Evolutionary conservation across 2,888 invertebrate species (phyloP).

Genomic region (Erpobdella octoculata): DNA sequence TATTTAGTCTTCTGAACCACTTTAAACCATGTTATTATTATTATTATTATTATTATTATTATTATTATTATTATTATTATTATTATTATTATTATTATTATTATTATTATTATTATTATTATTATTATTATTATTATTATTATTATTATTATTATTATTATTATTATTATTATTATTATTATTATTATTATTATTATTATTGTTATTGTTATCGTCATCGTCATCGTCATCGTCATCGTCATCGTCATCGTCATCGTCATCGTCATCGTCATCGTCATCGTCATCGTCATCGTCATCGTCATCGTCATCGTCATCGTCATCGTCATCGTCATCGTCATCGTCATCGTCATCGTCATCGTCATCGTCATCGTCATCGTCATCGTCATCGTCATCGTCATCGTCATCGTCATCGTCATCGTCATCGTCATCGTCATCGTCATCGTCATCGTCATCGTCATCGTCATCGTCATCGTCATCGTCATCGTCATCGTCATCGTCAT

Average conservation of each 20-base stretch:
- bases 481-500: slow-evolving; percentile 1
- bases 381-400: neutral
- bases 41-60: no score
- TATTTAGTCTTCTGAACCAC: no score
- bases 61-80: no score
- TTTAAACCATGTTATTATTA: no score
- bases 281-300: slow-evolving; percentile 8
- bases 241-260: no score
- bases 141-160: neutral
- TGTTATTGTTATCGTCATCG: neutral
- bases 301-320: slow-evolving; percentile 7
- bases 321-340: slow-evolving; percentile 10
- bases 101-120: no score
- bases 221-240: no score
- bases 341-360: slow-evolving; percentile 17
- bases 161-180: no score
- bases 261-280: neutral
- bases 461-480: slow-evolving; percentile 17
- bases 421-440: slow-evolving; percentile 7
- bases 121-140: no score
- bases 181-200: neutral
- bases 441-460: slow-evolving; percentile 10
- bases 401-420: slow-evolving; percentile 8
- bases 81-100: no score
- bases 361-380: neutral